phyloP scores from a whole-genome alignment of 1,140 invertebrate species.

The Stratiolaelaps scimitus region DNA sequence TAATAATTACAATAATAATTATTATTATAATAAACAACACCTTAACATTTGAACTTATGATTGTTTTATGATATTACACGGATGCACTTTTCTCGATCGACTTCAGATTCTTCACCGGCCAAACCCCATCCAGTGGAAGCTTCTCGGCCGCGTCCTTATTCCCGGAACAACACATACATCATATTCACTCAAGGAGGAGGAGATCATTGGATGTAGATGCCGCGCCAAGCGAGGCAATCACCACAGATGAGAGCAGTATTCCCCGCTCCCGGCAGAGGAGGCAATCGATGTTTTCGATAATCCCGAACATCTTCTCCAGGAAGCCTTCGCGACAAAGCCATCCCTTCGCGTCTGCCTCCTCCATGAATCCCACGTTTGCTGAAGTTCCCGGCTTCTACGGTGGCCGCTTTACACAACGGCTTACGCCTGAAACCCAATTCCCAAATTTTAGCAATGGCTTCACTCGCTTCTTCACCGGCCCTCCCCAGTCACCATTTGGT shows the following conservation, averaged over 20 bases:
- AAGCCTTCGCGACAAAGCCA: neutral
- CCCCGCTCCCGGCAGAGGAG: neutral
- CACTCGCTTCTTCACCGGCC: constrained; percentile 8
- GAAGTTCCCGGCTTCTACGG: constrained; percentile 22
- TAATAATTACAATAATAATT: too few species aligned
- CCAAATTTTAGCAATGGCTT: neutral
- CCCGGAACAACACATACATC: constrained; percentile 12
- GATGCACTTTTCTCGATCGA: too few species aligned
- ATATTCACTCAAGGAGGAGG: constrained; percentile 2
- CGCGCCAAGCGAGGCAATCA: neutral
- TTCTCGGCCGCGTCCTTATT: neutral
- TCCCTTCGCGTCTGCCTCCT: constrained; percentile 10
- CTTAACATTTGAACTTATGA: too few species aligned
- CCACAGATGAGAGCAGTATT: neutral
- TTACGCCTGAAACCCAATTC: neutral
- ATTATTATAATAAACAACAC: too few species aligned
- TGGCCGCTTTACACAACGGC: constrained; percentile 13
- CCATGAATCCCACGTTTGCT: constrained; percentile 5
- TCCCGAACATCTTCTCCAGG: constrained; percentile 24
- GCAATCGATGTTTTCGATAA: constrained; percentile 15
- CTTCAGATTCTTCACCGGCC: too few species aligned
- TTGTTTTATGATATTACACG: too few species aligned
- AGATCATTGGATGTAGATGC: neutral
- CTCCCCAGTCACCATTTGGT: neutral
- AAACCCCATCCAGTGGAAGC: too few species aligned